These are phyloP conservation scores for Lagopus muta DNA, from an alignment of 2,113 vertebrate genomes.

Conservation along the genomic window DNA sequence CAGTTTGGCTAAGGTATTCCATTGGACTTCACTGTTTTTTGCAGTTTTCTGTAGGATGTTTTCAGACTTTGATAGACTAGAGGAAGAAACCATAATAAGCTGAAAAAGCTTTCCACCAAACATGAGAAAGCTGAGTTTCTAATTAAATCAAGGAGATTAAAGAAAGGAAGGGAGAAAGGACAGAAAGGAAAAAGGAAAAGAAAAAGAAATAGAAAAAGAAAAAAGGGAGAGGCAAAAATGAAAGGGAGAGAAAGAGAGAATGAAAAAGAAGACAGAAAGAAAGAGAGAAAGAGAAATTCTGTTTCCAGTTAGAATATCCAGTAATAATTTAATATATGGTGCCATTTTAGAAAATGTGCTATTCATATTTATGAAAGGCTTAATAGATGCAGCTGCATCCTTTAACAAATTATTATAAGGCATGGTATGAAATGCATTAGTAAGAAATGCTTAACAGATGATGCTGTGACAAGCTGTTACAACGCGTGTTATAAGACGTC, in stretches of 20 bases:
- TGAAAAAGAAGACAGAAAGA: neutral
- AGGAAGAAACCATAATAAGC: neutral
- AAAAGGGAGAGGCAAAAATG: neutral
- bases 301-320: conserved; percentile 61
- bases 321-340: conserved; percentile 78
- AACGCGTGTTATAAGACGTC: conserved; percentile 78
- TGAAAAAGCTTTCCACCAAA: neutral
- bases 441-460: conserved; percentile 85
- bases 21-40: fast-evolving
- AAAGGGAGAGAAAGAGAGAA: neutral
- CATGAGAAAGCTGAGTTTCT: neutral
- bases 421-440: conserved; percentile 81
- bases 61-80: neutral
- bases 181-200: too few species aligned
- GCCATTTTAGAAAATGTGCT: conserved; percentile 79
- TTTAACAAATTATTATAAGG: conserved; percentile 82
- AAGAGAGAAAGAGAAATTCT: neutral
- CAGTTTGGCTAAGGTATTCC: neutral
- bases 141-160: neutral
- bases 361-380: conserved; percentile 79
- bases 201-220: neutral
- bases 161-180: neutral
- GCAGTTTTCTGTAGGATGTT: neutral
- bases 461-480: conserved; percentile 82
- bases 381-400: conserved; percentile 80